These are phyloP conservation scores for Zonotrichia leucophrys DNA, from an alignment of 2,113 vertebrate genomes.

Conservation along the genomic window DNA sequence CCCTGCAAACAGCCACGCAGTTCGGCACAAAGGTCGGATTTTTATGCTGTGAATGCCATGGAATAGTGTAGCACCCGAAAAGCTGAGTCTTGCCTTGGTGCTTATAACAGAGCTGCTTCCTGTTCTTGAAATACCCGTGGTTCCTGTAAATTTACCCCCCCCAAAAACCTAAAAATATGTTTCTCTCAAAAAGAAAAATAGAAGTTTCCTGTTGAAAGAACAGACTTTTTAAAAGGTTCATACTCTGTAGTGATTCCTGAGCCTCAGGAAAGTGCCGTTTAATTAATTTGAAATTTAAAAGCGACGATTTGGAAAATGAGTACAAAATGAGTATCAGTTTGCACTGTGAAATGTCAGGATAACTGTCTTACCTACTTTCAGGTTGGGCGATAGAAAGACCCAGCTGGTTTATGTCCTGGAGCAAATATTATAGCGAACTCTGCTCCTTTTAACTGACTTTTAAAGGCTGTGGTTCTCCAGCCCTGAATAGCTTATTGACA, in stretches of 20 bases:
- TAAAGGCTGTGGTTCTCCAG: not conserved
- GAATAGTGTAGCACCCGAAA: fast-evolving
- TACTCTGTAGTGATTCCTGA: not conserved
- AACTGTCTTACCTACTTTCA: not conserved
- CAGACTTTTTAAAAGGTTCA: not conserved
- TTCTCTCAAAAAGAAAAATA: not conserved
- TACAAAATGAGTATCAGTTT: not conserved
- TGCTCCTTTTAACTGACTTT: not conserved
- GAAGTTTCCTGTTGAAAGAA: not conserved
- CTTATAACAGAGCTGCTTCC: no score
- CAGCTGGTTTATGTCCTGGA: not conserved
- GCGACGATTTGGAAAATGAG: not conserved
- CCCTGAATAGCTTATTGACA: not conserved
- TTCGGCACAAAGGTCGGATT: fast-evolving
- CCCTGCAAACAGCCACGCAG: not conserved
- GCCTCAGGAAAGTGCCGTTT: not conserved
- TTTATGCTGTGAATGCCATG: fast-evolving
- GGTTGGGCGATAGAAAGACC: not conserved
- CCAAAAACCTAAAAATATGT: not conserved
- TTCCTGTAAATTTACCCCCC: not conserved
- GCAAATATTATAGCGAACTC: not conserved
- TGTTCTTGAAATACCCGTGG: not conserved
- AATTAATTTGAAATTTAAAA: not conserved
- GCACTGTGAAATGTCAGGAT: not conserved
- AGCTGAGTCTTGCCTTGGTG: not conserved